phyloP scores from a whole-genome alignment of 2,113 vertebrate species.

The Craseonycteris thonglongyai region DNA sequence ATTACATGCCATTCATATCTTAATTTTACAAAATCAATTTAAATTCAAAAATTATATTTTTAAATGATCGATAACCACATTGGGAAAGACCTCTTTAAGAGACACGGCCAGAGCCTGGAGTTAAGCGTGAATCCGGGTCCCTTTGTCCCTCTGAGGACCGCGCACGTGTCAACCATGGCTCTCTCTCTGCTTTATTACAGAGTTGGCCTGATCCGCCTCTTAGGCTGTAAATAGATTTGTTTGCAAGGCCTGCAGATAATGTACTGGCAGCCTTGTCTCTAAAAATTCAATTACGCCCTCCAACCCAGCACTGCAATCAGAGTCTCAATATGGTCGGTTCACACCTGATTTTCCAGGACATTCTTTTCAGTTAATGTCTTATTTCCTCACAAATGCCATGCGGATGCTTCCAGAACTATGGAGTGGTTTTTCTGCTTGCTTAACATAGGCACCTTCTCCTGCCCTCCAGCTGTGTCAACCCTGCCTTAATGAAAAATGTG shows the following conservation, averaged over 20 bases:
- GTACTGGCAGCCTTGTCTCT: not conserved
- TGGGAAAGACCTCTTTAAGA: not conserved
- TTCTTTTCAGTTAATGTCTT: not conserved
- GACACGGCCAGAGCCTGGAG: not conserved
- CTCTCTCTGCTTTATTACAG: not conserved
- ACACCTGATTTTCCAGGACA: not conserved
- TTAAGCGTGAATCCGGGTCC: not conserved
- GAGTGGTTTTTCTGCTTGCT: not conserved
- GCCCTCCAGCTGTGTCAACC: not conserved
- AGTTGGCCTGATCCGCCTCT: not conserved
- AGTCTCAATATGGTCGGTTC: not conserved
- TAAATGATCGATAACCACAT: not conserved
- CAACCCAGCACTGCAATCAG: too few relatives aligned
- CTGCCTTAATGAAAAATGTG: not conserved
- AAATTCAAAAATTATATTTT: not conserved
- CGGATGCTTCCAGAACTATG: not conserved
- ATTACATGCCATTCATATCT: not conserved
- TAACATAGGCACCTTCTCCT: accelerated
- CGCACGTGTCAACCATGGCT: accelerated
- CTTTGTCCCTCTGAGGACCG: not conserved
- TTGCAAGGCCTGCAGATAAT: accelerated
- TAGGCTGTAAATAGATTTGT: not conserved
- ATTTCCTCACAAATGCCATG: not conserved
- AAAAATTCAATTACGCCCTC: not conserved
- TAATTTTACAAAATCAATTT: not conserved